phyloP scores from a whole-genome alignment of 2,797 vertebrate species.

The Rhabdomys pumilio region DNA sequence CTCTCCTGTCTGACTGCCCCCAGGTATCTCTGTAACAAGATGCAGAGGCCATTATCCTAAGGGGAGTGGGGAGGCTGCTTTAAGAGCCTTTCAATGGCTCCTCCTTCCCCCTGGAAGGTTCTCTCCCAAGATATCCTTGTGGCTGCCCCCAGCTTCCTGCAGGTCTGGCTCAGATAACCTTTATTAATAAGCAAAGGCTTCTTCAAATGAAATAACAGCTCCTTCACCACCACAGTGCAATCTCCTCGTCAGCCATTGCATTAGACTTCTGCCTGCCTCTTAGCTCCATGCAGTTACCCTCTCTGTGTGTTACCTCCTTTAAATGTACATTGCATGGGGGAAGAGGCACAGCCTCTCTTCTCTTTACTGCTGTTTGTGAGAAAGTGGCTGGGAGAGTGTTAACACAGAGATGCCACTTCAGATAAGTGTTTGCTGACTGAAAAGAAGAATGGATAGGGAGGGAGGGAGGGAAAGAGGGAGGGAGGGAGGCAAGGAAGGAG shows the following conservation, averaged over 20 bases:
- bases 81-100: background rate
- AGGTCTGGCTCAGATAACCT: background rate
- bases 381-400: background rate
- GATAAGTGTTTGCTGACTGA: background rate
- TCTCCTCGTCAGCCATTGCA: background rate
- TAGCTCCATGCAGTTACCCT: background rate
- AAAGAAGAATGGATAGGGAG: background rate
- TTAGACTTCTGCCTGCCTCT: background rate
- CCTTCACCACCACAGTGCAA: rapidly evolving
- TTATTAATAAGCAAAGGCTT: background rate
- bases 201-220: background rate
- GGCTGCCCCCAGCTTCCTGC: background rate
- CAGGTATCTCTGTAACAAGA: background rate
- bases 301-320: background rate
- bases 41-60: background rate
- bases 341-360: background rate
- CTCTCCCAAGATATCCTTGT: background rate
- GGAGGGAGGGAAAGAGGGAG: too few species aligned
- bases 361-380: background rate
- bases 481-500: too few species aligned
- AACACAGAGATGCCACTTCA: background rate
- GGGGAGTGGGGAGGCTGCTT: background rate
- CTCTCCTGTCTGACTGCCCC: background rate
- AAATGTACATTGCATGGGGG: background rate
- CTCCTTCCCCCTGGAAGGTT: background rate